A percentile compares a stretch with the other conserved stretches of the same genome.
phyloP scores from a whole-genome alignment of 2,888 invertebrate genomes.

The Xestia xanthographa region DNA sequence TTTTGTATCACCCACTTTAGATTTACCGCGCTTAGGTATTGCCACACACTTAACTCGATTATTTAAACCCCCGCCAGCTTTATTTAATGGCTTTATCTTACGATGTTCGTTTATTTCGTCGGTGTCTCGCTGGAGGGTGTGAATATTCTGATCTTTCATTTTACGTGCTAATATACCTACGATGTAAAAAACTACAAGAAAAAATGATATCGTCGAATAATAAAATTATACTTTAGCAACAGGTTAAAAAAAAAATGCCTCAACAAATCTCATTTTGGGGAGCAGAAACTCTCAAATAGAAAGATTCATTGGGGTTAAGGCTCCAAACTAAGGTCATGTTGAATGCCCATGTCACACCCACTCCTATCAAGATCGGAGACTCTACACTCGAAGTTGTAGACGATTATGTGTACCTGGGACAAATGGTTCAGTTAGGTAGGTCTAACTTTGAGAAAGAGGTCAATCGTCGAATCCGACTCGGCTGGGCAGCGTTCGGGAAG shows the following conservation, averaged over 20 bases:
- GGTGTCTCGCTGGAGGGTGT: background rate
- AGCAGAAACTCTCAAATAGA: background rate
- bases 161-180: background rate
- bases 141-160: constrained; percentile 12
- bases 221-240: background rate
- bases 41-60: constrained; percentile 76
- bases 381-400: no score
- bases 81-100: constrained; percentile 56
- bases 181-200: background rate
- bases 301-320: background rate
- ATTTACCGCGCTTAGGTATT: constrained; percentile 77
- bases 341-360: no score
- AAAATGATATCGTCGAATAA: background rate
- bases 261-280: background rate
- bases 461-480: no score
- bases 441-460: no score
- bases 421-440: no score
- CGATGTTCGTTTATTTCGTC: constrained; percentile 57
- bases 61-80: constrained; percentile 67
- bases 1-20: constrained; percentile 78
- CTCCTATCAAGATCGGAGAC: no score
- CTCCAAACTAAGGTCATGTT: no score
- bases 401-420: no score
- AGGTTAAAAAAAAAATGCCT: background rate
- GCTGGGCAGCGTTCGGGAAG: no score